Percentiles rank a stretch among this genome's conserved stretches.
phyloP scores from a whole-genome alignment of 1,140 invertebrate species.

The Drosophila nigromelanica region DNA sequence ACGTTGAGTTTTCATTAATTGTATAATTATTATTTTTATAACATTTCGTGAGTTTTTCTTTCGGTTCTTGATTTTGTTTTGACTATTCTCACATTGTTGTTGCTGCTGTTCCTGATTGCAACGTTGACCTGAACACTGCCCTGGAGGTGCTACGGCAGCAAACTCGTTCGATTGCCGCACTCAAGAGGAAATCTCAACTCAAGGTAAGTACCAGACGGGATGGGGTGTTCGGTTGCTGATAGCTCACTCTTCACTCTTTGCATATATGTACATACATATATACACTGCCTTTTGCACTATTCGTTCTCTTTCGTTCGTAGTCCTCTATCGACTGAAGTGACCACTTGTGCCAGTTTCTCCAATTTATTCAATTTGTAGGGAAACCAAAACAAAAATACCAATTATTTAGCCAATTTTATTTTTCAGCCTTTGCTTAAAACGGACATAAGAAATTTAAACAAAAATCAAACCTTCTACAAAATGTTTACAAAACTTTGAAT shows the following conservation, averaged over 20 bases:
- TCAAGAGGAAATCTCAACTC: constrained; percentile 83
- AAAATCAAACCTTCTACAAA: too few relatives aligned
- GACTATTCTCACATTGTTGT: not conserved
- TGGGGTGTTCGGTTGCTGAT: not conserved
- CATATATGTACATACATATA: too few relatives aligned
- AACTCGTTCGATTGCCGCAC: constrained; percentile 82
- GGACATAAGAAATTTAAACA: too few relatives aligned
- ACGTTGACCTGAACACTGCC: constrained; percentile 26
- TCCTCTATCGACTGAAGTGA: constrained; percentile 27
- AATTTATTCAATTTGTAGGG: constrained; percentile 31
- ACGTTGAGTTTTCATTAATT: constrained; percentile 8
- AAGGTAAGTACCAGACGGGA: constrained; percentile 62
- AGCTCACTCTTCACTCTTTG: not conserved
- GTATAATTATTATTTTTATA: constrained; percentile 10
- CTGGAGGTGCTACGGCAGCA: constrained; percentile 82
- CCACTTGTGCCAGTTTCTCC: constrained; percentile 68
- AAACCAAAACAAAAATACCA: constrained; percentile 31
- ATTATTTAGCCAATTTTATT: too few relatives aligned
- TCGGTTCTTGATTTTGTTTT: constrained; percentile 14
- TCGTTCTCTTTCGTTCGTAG: constrained; percentile 17
- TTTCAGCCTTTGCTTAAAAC: too few relatives aligned
- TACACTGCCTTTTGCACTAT: not conserved
- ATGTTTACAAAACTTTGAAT: too few relatives aligned
- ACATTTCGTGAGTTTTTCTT: constrained; percentile 29
- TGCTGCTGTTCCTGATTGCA: constrained; percentile 10